Base-by-base conservation (phyloP, 1,140 invertebrate genomes). In the Ceratoteleas bidentatus region DNA sequence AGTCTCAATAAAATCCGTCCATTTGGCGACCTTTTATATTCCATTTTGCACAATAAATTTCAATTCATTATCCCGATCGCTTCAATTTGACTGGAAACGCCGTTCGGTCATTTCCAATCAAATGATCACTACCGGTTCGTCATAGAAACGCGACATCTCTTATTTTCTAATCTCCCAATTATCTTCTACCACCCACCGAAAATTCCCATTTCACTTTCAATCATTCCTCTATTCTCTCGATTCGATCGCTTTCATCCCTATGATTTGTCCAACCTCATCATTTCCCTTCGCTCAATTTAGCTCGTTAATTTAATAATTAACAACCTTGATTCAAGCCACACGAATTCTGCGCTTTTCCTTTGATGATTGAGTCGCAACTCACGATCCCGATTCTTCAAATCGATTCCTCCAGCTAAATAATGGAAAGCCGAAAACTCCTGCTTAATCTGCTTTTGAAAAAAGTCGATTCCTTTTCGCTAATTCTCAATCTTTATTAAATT, bases 401-500 rank as follows among this genome's bases (percentile, higher is more conserved):
- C 62, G 54, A 65, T 65, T 65, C 43, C 16, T 16, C 11, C 13
- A 15, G 14, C 62, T 54, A 54, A 54, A 54, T 65, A 65, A 65
- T 65, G 62, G 40, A 65, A 65, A 43, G 34, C 45, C 38, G 49
- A 6, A 32, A 6, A 70, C 43, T 68, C 65, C 15, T 45, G 32
- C 33, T 66, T 56, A 66, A 66, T 66, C 40, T 36, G 50, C 40
- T 24, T 66, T 66, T 13, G 56, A 66, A 56, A 66, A 66, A 66
- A 66, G 56, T 54, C 38, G 56, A 45, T 56, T 45, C 52, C 24
- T 13, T 66, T 54, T 56, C 50, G 54, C 56, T 56, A 54, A 66
- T 66, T 54, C 62, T 7, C 52, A 66, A 45, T 66, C 52, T 65
- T 65, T 65, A 65, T 65, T 65, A 65, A 65, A 65, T 65, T 65